Base-by-base conservation (phyloP, 1,140 invertebrate species). In the Globodera ellingtonae region DNA sequence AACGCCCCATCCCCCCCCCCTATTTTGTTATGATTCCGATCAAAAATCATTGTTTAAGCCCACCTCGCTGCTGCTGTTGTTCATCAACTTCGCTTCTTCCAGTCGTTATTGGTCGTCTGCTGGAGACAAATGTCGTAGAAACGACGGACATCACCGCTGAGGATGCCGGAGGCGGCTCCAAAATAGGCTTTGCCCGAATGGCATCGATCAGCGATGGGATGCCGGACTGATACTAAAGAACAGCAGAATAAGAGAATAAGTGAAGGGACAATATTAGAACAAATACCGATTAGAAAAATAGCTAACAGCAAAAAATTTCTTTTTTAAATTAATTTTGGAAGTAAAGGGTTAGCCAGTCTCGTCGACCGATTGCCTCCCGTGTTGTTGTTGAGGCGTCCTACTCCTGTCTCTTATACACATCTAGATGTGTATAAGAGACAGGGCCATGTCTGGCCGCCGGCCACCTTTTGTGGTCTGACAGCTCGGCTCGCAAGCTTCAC, bases 131-230 rank as follows among this genome's bases (percentile, higher is more conserved):
- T 70, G 46, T 24, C 8, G n/a, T 21, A 67, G n/a, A 7, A 67
- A 67, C n/a, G 0, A 6, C 13, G 24, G 67, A 18, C 9, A 5
- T 44, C 67, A 13, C 35, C 67, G 67, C 13, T 70, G 24, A 67
- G 8, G 66, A 0, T 70, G 35, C 35, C 35, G 24, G 47, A 52
- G 44, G 46, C 52, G 75, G 47, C 59, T 24, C 59, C 48, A 10
- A 47, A 65, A 59, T 44, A 7, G 75, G 59, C 46, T 76, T 50
- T 66, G 13, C 75, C 21, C 62, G 62, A n/a, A 76, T 76, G 21
- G 75, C 62, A 46, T 76, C 75, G 44, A 76, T 76, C 6, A 76
- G 8, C 66, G 75, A 76, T 5, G 75, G 75, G 44, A 76, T 76
- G 8, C 24, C 59, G 13, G 18, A 48, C 47, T 10, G 18, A 15